A percentile compares a stretch with the other conserved stretches of the same genome.
phyloP scores from a whole-genome alignment of 2,113 vertebrate species.

The Pteruthius melanotis region DNA sequence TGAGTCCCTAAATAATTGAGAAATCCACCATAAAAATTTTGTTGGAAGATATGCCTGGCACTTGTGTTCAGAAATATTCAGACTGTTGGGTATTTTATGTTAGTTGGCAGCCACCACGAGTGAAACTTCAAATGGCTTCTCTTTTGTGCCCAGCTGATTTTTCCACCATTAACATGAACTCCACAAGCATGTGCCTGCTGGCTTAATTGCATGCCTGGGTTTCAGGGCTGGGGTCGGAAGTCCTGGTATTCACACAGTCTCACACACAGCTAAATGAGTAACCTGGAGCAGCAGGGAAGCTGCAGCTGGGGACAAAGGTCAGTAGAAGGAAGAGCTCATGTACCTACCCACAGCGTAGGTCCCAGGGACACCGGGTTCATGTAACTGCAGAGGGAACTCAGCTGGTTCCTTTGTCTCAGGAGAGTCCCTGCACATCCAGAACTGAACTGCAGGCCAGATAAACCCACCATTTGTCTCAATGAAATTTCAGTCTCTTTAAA shows the following conservation, averaged over 20 bases:
- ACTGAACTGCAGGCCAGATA: neutral
- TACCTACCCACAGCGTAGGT: accelerated
- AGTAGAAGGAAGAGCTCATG: neutral
- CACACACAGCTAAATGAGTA: neutral
- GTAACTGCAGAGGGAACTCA: neutral
- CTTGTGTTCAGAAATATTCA: neutral
- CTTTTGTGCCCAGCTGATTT: neutral
- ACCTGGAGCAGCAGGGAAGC: neutral
- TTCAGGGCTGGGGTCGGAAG: neutral
- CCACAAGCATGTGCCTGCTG: neutral
- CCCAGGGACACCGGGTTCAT: neutral
- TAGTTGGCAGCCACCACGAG: neutral
- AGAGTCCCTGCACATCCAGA: neutral
- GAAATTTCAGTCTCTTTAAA: slow-evolving; percentile 4
- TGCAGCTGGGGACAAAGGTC: neutral
- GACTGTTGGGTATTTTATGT: neutral
- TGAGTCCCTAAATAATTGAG: neutral
- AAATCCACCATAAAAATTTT: neutral
- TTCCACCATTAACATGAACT: neutral
- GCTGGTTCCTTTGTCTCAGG: neutral
- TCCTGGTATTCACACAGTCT: neutral
- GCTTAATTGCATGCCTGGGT: neutral
- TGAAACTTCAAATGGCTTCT: neutral
- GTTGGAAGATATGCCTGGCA: neutral
- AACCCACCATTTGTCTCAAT: neutral